Conservation (phyloP, 2,797 vertebrate species). For the Tapirus indicus region DNA sequence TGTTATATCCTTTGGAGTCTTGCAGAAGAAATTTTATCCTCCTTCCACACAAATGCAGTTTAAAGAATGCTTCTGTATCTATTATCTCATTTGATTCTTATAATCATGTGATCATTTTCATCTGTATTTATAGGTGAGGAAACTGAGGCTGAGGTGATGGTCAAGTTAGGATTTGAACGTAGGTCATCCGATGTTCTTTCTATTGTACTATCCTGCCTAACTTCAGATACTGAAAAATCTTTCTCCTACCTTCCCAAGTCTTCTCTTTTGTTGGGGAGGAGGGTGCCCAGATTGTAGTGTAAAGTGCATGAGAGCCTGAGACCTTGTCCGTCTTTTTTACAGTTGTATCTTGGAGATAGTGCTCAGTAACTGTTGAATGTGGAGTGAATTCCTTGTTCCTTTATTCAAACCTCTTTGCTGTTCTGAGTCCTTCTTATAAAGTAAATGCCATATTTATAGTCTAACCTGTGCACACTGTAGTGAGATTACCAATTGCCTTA, state of each 20-base stretch:
- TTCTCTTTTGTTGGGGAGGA: neutral
- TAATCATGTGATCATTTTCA: conserved; percentile 23
- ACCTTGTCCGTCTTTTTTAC: neutral
- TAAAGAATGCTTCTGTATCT: conserved; percentile 48
- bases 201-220: neutral
- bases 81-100: conserved; percentile 49
- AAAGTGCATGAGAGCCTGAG: neutral
- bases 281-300: neutral
- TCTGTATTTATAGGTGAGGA: conserved; percentile 2
- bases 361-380: neutral
- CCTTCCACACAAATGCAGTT: neutral
- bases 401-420: neutral
- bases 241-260: neutral
- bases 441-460: neutral
- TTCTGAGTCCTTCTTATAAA: neutral
- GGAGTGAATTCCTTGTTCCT: neutral
- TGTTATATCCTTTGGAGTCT: conserved; percentile 35
- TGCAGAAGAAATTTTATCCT: conserved; percentile 53
- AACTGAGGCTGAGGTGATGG: conserved; percentile 4
- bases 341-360: neutral
- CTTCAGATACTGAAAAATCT: neutral
- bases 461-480: neutral
- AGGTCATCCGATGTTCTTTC: neutral
- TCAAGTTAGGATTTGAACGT: conserved; percentile 16
- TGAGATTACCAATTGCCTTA: neutral